Conservation (phyloP, 1,140 invertebrate species). For the Euura saliciscinereae region DNA sequence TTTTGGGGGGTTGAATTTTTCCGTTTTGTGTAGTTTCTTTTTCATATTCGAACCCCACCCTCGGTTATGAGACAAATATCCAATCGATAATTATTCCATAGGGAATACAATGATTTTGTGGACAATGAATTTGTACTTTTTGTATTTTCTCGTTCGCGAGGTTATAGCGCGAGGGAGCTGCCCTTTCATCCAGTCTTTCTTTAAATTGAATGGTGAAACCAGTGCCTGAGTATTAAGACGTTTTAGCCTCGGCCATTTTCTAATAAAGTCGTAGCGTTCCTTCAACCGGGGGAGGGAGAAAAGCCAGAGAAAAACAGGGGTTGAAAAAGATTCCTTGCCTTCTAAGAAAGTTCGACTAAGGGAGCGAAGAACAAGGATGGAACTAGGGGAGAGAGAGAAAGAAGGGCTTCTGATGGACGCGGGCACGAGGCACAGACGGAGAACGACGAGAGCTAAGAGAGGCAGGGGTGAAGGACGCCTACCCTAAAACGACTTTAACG, state of each 20-base stretch:
- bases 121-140: too few relatives aligned
- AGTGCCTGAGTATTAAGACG: conserved; percentile 47
- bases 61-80: too few relatives aligned
- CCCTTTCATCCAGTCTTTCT: conserved; percentile 5
- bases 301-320: conserved; percentile 41
- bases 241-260: conserved; percentile 50
- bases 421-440: conserved; percentile 23
- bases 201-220: conserved; percentile 7
- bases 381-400: conserved; percentile 15
- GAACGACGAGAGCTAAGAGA: conserved; percentile 13
- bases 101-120: too few relatives aligned
- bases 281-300: conserved; percentile 31
- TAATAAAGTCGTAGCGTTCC: conserved; percentile 54
- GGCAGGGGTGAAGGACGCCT: conserved; percentile 27
- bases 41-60: too few relatives aligned
- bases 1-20: not conserved
- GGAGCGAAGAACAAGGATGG: conserved; percentile 19
- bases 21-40: not conserved
- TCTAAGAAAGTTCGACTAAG: conserved; percentile 35
- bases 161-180: not conserved
- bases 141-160: too few relatives aligned
- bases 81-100: too few relatives aligned
- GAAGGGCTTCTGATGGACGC: conserved; percentile 25
- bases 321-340: conserved; percentile 49
- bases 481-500: conserved; percentile 49